Conservation (phyloP, 1,140 invertebrate genomes). For the Lethrus apterus region DNA sequence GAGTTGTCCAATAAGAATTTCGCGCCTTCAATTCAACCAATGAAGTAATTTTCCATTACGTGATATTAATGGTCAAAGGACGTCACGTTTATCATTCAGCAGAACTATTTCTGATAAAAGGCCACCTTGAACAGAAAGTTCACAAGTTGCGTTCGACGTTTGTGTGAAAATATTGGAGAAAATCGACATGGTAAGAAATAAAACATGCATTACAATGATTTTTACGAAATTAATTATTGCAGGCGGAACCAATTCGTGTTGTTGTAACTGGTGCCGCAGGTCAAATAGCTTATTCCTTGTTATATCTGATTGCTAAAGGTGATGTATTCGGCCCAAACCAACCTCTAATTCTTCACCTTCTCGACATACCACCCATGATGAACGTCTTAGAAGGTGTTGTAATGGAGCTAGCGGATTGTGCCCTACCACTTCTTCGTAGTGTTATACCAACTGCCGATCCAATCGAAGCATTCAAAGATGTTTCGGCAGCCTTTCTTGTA, state of each 20-base stretch:
- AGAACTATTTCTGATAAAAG: slow-evolving; percentile 9
- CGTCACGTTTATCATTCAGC: slow-evolving; percentile 8
- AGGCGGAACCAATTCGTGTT: slow-evolving; percentile 81
- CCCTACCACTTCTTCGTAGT: slow-evolving; percentile 79
- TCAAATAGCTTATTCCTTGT: slow-evolving; percentile 96
- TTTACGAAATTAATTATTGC: slow-evolving; percentile 27
- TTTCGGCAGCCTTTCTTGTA: slow-evolving; percentile 96
- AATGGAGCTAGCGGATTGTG: slow-evolving; percentile 96
- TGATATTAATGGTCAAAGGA: slow-evolving; percentile 1
- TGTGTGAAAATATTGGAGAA: too few relatives aligned
- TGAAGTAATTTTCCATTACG: too few relatives aligned
- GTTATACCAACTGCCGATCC: slow-evolving; percentile 84
- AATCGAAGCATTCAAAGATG: slow-evolving; percentile 87
- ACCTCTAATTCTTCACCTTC: slow-evolving; percentile 79
- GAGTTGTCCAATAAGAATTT: too few relatives aligned
- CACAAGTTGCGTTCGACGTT: background rate
- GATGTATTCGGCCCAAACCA: slow-evolving; percentile 93
- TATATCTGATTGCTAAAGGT: slow-evolving; percentile 91
- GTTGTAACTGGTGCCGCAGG: slow-evolving; percentile 97
- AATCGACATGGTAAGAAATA: slow-evolving; percentile 4
- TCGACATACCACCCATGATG: slow-evolving; percentile 96
- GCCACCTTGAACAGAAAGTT: slow-evolving; percentile 15
- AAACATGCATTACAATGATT: background rate
- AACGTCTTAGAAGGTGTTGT: slow-evolving; percentile 91
- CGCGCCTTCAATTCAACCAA: too few relatives aligned